phyloP scores from a whole-genome alignment of 2,888 invertebrate genomes.

The Monoplex corrugatus region DNA sequence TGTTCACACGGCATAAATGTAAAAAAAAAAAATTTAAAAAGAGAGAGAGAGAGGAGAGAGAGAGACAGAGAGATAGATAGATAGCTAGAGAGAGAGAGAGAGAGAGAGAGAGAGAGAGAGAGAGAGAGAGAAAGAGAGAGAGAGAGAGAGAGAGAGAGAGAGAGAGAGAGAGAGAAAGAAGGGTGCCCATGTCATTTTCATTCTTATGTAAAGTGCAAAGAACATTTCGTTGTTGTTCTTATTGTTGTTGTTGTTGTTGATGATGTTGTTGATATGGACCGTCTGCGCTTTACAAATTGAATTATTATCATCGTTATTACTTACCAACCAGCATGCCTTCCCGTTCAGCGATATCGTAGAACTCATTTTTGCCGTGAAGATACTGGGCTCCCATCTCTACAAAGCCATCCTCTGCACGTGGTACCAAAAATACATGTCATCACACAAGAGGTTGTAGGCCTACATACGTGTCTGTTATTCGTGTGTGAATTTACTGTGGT shows the following conservation, averaged over 20 bases:
- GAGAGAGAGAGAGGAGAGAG: background rate
- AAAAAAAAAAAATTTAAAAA: no score
- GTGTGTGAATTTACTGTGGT: no score
- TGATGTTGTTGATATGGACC: no score
- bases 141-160: slow-evolving; percentile 36
- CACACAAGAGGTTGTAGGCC: background rate
- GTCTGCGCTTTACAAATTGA: background rate
- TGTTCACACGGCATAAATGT: background rate
- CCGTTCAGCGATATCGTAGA: slow-evolving; percentile 36
- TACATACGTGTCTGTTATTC: no score
- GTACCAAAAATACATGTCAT: background rate
- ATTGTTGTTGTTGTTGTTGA: background rate
- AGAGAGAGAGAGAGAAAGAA: slow-evolving; percentile 32
- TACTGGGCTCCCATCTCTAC: slow-evolving; percentile 43
- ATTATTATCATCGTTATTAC: no score
- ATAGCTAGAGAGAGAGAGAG: background rate
- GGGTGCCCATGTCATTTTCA: background rate
- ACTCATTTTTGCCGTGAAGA: slow-evolving; percentile 38
- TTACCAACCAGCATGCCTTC: slow-evolving; percentile 34
- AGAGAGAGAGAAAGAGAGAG: background rate
- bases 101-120: background rate
- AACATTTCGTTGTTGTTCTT: background rate
- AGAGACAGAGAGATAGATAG: no score
- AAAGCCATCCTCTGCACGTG: slow-evolving; percentile 31
- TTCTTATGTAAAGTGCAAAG: no score